Conservation (phyloP, 2,888 invertebrate species). For the Digitonthophagus gazella region DNA sequence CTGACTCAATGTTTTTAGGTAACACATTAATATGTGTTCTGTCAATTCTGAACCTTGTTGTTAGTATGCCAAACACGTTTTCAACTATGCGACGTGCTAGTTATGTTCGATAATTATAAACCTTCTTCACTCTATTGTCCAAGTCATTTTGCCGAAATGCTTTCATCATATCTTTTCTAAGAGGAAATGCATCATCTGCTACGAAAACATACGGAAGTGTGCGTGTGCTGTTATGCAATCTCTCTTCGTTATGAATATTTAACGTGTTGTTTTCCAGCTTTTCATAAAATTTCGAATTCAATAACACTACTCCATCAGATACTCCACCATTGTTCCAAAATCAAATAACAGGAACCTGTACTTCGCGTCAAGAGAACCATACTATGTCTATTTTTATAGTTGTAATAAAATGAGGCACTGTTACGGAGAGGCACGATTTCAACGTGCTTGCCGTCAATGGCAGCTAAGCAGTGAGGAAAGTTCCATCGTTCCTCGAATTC, state of each 20-base stretch:
- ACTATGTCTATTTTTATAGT: conserved; percentile 29
- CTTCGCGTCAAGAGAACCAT: conserved; percentile 30
- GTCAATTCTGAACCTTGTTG: too few relatives aligned
- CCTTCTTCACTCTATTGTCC: conserved; percentile 5
- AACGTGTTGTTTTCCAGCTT: too few relatives aligned
- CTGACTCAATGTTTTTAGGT: conserved; percentile 28
- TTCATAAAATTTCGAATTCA: conserved; percentile 26
- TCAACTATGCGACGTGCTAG: too few relatives aligned
- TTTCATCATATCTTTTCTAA: conserved; percentile 32
- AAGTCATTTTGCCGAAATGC: conserved; percentile 32
- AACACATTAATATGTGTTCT: too few relatives aligned
- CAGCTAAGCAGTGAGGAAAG: too few relatives aligned
- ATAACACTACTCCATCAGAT: conserved; percentile 28
- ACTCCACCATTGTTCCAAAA: conserved; percentile 29
- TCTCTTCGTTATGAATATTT: too few relatives aligned
- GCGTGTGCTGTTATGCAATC: too few relatives aligned
- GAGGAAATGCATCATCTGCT: conserved; percentile 24
- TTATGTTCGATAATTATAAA: conserved; percentile 26
- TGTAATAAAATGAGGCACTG: conserved; percentile 27
- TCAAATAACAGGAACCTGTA: conserved; percentile 30
- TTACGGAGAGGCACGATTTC: conserved; percentile 24
- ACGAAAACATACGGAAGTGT: conserved; percentile 27
- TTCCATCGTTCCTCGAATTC: too few relatives aligned
- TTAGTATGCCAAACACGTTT: too few relatives aligned
- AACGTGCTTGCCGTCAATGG: too few relatives aligned